Base-by-base conservation (phyloP, 2,113 vertebrate species). In the Ochotona curzoniae region DNA sequence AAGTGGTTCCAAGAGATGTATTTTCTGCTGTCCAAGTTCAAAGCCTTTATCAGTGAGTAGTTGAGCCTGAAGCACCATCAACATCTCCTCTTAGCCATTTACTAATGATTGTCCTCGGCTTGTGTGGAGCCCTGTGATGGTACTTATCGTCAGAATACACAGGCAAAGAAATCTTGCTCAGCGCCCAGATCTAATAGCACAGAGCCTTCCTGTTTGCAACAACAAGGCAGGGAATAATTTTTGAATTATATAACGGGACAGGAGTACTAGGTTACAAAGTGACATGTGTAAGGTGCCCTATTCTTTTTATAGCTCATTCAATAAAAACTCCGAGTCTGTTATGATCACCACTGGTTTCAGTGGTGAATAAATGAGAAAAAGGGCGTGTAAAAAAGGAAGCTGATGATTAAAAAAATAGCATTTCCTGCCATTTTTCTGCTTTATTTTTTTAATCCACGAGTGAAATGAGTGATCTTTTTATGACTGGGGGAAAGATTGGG, bases 1-100 rank as follows among this genome's bases (percentile, higher is more conserved):
- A 81, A 96, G 70, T 82, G 87, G 47, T 82, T 94, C 90, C 66
- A 76, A 90, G 93, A 93, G 91, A 79, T 94, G 78, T 38, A 23
- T 90, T 87, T 94, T 81, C 89, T 93, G 26, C 67, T 82, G 73
- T 64, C 49, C 63, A 87, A 84, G 95, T 94, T 96, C 89, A 95
- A 49, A 92, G 78, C 74, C 66, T 76, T 93, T 92, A 83, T 79
- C 91, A 90, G 83, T 35, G 82, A 80, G 57, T 51, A 76, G 93
- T 92, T 96, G 91, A 97, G 38, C 63, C 80, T 97, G 87, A 94
- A 97, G 96, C 54, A 81, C 87, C 83, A 32, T 80, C 90, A 87
- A 94, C 23, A 90, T 47, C 67, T 95, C 90, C 87, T 91, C 79
- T 94, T 96, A 2, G 1, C 89, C 93, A 18, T 94, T 96, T 85